Percentiles rank a stretch among this genome's conserved stretches.
Evolutionary conservation across 2,113 vertebrate species (phyloP).

Genomic region (Ictalurus punctatus): DNA sequence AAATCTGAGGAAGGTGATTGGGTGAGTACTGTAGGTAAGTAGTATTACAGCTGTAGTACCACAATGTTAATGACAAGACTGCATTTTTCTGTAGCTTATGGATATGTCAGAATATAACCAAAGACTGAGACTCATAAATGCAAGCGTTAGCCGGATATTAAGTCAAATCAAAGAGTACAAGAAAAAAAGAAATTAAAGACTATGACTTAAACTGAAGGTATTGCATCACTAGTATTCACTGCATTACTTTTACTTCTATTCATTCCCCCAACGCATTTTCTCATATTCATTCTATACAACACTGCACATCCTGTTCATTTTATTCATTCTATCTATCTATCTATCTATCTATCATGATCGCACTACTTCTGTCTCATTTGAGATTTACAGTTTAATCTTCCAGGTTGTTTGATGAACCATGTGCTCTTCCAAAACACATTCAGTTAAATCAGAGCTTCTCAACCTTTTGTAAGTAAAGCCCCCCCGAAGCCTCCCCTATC

Average conservation of each 20-base stretch:
- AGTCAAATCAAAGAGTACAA: neutral
- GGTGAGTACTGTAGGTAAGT: neutral
- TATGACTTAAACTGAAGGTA: neutral
- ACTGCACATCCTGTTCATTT: neutral
- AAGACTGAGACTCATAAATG: neutral
- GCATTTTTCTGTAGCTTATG: neutral
- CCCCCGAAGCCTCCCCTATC: no score
- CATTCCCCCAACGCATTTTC: neutral
- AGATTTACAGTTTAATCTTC: neutral
- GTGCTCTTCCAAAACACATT: neutral
- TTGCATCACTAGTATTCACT: neutral
- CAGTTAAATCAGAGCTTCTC: neutral
- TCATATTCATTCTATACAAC: neutral
- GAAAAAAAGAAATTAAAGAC: neutral
- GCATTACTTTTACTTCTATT: neutral
- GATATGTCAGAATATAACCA: neutral
- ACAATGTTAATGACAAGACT: neutral
- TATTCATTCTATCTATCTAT: neutral
- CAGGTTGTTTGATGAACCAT: neutral
- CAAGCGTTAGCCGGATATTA: neutral
- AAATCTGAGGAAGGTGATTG: neutral
- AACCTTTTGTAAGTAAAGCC: no score
- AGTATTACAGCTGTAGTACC: neutral
- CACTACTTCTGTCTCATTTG: neutral
- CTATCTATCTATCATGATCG: no score